These are phyloP conservation scores for Onthophagus sagittarius DNA, from an alignment of 2,888 invertebrate genomes.

Conservation along the genomic window DNA sequence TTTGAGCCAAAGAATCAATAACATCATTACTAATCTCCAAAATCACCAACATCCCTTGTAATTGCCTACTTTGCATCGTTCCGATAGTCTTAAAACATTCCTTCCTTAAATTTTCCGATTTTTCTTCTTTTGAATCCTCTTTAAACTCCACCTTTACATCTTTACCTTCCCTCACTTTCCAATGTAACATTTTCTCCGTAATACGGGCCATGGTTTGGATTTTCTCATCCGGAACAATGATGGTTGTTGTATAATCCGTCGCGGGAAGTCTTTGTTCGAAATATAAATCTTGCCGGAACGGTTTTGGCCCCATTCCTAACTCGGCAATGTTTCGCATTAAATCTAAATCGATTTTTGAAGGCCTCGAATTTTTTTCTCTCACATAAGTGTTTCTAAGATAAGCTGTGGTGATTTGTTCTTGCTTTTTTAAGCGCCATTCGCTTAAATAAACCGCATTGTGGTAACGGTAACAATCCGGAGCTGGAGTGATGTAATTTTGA, in stretches of 20 bases:
- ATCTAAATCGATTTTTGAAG: not conserved
- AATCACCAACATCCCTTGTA: not conserved
- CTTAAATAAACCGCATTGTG: not conserved
- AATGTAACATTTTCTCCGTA: not conserved
- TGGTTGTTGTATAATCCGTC: not conserved
- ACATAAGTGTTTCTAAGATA: not conserved
- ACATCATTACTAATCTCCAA: not conserved
- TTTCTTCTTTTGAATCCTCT: not conserved
- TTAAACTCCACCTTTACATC: not conserved
- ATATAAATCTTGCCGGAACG: not conserved
- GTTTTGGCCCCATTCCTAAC: not conserved
- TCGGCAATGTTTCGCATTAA: not conserved
- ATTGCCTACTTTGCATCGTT: not conserved
- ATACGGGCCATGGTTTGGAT: not conserved
- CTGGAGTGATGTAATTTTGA: not conserved
- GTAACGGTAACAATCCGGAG: not conserved
- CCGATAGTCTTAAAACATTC: not conserved
- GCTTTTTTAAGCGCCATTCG: not conserved
- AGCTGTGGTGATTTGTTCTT: not conserved
- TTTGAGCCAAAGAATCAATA: not conserved
- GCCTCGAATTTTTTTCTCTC: not conserved
- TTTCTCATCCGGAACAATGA: not conserved
- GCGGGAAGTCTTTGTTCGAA: not conserved
- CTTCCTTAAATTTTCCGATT: not conserved
- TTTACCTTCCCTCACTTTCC: not conserved